A percentile compares a stretch with the other conserved stretches of the same genome.
Conservation (phyloP, 1,140 invertebrate genomes). For the Steinernema khuongi region DNA sequence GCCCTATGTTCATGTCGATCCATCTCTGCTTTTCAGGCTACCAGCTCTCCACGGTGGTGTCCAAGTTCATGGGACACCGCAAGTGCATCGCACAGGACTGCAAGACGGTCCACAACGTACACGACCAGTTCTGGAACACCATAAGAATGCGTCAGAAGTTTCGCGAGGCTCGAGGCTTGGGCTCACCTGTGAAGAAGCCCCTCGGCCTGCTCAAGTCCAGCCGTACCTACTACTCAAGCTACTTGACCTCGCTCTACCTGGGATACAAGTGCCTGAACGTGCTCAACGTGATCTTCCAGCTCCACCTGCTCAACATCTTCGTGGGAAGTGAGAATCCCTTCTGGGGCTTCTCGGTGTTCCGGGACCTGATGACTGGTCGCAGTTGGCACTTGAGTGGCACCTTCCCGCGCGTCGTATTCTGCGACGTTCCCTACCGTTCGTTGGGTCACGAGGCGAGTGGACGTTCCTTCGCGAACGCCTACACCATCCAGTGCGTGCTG, state of each 20-base stretch:
- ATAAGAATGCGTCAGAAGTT: constrained; percentile 41
- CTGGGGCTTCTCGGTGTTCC: constrained; percentile 61
- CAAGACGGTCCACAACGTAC: neutral
- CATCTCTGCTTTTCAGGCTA: constrained; percentile 19
- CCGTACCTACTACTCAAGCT: constrained; percentile 22
- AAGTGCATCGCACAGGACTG: neutral
- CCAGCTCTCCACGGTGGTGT: constrained; percentile 7
- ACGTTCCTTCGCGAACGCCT: too few species aligned
- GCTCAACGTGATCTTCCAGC: constrained; percentile 59
- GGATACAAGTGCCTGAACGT: constrained; percentile 60
- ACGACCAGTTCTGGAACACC: neutral
- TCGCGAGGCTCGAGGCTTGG: constrained; percentile 60
- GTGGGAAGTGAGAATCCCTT: constrained; percentile 60
- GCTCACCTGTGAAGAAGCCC: constrained; percentile 49
- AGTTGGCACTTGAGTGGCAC: constrained; percentile 59
- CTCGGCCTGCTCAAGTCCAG: neutral
- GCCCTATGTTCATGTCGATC: too few species aligned
- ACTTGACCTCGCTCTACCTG: constrained; percentile 60
- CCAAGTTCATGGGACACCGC: neutral
- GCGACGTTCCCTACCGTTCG: constrained; percentile 49
- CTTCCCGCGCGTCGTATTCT: constrained; percentile 62
- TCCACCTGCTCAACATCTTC: constrained; percentile 61
- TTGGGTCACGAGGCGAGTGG: constrained; percentile 64
- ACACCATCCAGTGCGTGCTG: constrained; percentile 59
- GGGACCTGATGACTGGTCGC: constrained; percentile 58